Evolutionary conservation across 2,113 vertebrate genomes (phyloP).

Genomic region (Paedocypris sp.): DNA sequence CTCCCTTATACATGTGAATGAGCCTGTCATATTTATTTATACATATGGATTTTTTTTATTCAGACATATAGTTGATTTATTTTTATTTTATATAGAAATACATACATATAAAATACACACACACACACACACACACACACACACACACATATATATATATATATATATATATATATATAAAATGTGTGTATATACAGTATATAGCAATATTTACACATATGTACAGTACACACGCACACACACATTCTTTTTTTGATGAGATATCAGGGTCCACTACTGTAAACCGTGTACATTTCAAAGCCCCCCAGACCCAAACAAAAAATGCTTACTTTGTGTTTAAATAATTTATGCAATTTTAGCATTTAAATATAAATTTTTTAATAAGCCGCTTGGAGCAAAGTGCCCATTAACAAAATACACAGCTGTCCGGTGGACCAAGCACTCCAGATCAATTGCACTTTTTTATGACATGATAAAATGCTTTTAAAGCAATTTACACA

Average conservation of each 20-base stretch:
- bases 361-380: constrained; percentile 99
- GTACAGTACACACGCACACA: too few relatives aligned
- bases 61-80: too few relatives aligned
- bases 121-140: too few relatives aligned
- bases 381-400: constrained; percentile 99
- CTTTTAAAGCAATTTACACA: constrained; percentile 99
- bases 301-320: constrained; percentile 62
- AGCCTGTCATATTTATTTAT: constrained; percentile 52
- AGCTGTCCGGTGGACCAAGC: constrained; percentile 98
- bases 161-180: too few relatives aligned
- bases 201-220: too few relatives aligned
- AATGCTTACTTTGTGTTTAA: constrained; percentile 98
- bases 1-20: constrained; percentile 2
- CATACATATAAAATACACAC: too few relatives aligned
- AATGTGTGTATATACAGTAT: too few relatives aligned
- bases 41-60: too few relatives aligned
- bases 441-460: constrained; percentile 97
- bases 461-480: constrained; percentile 99
- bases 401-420: constrained; percentile 99
- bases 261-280: constrained; percentile 57
- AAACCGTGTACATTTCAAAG: constrained; percentile 64
- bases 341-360: constrained; percentile 99
- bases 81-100: too few relatives aligned
- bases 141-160: too few relatives aligned
- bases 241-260: too few relatives aligned